Evolutionary conservation across 2,797 vertebrate species (phyloP), one percentile per base, ranked within the genome.

Genomic region (Oryzias dopingdopingensis): DNA sequence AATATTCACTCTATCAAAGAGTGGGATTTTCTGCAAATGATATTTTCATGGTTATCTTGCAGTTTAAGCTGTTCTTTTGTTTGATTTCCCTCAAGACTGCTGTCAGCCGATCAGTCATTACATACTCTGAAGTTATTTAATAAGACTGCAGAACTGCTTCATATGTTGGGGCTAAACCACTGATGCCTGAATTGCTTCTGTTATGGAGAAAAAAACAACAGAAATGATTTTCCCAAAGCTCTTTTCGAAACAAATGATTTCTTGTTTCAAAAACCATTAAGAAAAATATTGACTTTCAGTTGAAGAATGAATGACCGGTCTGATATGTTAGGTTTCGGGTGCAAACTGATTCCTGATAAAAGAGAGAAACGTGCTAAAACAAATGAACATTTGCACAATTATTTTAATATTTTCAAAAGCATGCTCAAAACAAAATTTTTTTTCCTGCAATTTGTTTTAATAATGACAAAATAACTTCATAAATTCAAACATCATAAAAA

Each of bases 1-100:
- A 57, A 26, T 7, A n/a, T 14, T 24, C 17, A 23, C n/a, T 42
- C 18, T 58, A 17, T 45, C 16, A 29, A 13, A 47, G 14, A 14
- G 18, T 5, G 49, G 18, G 12, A 43, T 44, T 49, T 54, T 22
- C 22, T 17, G 13, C 44, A 15, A 29, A 13, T 16, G 40, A 53
- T 40, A n/a, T 29, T 48, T 22, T 16, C 4, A 13, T 8, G 17
- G 3, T 48, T 45, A 4, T 49, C 15, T 17, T 57, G 40, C 10
- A 63, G 29, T 54, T 53, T 40, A 12, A 49, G 45, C 41, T 14
- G 24, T 26, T 45, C 17, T 6, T 15, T 42, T 16, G 48, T 56
- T 18, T 46, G 41, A 49, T 63, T 49, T 69, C 15, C 41, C 59
- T 42, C 45, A 15, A 22, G 44, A 20, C 42, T 42, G 29, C 22